These are phyloP conservation scores for Malaclemys terrapin DNA, from an alignment of 2,113 vertebrate species.

Conservation along the genomic window DNA sequence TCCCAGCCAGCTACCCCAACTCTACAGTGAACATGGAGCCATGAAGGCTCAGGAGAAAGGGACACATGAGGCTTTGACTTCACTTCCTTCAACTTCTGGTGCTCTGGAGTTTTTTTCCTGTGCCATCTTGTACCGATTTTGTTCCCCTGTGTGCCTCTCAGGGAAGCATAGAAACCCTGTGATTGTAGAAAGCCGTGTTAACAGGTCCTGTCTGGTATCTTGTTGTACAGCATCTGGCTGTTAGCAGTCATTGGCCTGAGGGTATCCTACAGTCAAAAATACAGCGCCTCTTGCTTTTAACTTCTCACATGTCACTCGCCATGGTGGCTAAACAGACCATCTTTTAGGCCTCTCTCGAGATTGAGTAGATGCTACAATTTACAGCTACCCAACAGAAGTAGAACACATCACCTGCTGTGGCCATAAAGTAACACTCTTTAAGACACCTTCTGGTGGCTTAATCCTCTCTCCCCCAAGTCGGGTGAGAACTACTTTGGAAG, in stretches of 20 bases:
- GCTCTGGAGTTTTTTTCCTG: neutral
- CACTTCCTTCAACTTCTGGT: neutral
- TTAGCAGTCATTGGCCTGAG: neutral
- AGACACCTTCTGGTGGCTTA: fast-evolving
- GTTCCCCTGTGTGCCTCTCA: neutral
- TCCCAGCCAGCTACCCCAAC: neutral
- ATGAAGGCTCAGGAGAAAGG: too few relatives aligned
- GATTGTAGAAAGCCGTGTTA: neutral
- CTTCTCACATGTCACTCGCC: fast-evolving
- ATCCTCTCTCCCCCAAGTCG: fast-evolving
- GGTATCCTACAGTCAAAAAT: neutral
- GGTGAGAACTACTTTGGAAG: neutral
- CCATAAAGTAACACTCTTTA: fast-evolving
- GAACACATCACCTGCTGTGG: fast-evolving
- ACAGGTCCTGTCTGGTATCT: neutral
- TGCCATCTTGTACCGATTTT: neutral
- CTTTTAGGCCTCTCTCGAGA: neutral
- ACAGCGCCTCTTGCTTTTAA: fast-evolving
- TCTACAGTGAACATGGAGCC: neutral
- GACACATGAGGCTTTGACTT: too few relatives aligned
- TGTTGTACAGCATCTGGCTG: neutral
- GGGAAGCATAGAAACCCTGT: neutral
- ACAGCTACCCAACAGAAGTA: neutral
- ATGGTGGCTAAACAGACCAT: fast-evolving
- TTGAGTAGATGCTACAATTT: neutral